Base-by-base conservation (phyloP, 2,113 vertebrate genomes). In the Calyptommatus sinebrachiatus region DNA sequence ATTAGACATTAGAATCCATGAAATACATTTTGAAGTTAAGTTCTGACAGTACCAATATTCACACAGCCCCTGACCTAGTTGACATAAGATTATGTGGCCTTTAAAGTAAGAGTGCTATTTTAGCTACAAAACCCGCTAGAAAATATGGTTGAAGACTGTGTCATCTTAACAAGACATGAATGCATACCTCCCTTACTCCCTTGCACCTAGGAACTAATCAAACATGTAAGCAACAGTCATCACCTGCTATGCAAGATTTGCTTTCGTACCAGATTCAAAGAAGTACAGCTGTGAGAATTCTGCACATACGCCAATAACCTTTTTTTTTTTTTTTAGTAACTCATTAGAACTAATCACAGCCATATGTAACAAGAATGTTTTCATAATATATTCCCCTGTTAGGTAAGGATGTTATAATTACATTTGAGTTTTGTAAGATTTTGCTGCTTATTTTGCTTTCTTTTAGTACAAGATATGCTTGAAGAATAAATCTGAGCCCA, bases 241-340 rank as follows among this genome's bases (percentile, higher is more conserved):
- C 53, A 67, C n/a, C 21, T 73, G 87, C 83, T 63, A 62, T 75
- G 84, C 46, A 65, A 73, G 57, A 63, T 0, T 0, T 8, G 16
- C 77, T 61, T 70, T 71, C 18, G 29, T 26, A 62, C n/a, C 4
- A 82, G 72, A 84, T 70, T 77, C 80, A 46, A 79, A 75, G 12
- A 48, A 82, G 66, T 61, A 63, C 21, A 76, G 45, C 71, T 14
- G 67, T n/a, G 71, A 77, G 66, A 83, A 82, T 79, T 7, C 10
- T 66, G 11, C n/a, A 66, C 24, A 53, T 10, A 69, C 9, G 53
- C 57, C 61, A 61, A 61, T 74, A 74, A 21, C 35, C 61, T 66
- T 80, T 66, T 6, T 28, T 26, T 66, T 80, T 66, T 6, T 28
- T 26, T 28, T 26, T 26, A 29, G 28, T 28, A 57, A 78, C 48